A percentile compares a stretch with the other conserved stretches of the same genome.
These are phyloP conservation scores for Metopia argyrocephala DNA, from an alignment of 2,888 invertebrate species.

Conservation along the genomic window DNA sequence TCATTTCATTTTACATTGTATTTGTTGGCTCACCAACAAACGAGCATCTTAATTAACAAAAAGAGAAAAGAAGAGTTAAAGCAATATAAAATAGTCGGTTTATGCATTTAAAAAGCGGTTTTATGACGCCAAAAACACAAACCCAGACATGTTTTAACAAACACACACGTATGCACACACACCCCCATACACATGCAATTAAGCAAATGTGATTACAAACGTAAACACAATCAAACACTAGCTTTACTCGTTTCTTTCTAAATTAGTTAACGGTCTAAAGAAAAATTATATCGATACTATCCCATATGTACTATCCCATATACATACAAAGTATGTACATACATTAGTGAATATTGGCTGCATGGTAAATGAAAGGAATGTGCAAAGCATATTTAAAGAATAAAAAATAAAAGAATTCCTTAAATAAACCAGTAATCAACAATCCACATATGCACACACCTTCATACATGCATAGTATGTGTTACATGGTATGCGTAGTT, in stretches of 20 bases:
- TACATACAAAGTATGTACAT: background rate
- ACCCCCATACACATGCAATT: background rate
- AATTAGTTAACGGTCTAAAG: background rate
- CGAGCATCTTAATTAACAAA: conserved; percentile 59
- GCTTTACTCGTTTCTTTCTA: background rate
- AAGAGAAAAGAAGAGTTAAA: conserved; percentile 2
- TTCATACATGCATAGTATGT: background rate
- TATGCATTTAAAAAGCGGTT: conserved; percentile 52
- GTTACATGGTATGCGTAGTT: background rate
- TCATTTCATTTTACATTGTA: conserved; percentile 6
- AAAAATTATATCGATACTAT: conserved; percentile 10
- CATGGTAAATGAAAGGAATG: background rate
- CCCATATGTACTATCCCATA: background rate
- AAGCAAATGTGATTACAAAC: background rate
- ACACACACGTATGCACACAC: background rate
- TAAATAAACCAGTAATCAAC: background rate
- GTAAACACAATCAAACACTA: background rate
- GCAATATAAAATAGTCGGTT: conserved; percentile 52
- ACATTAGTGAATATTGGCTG: background rate
- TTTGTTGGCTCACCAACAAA: conserved; percentile 41
- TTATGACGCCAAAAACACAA: conserved; percentile 49
- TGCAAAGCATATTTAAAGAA: conserved; percentile 40
- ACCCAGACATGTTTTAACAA: background rate
- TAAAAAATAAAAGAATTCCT: background rate
- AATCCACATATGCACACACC: background rate